Evolutionary conservation across 2,888 invertebrate species (phyloP).

Genomic region (Amphipyra tragopoginis): DNA sequence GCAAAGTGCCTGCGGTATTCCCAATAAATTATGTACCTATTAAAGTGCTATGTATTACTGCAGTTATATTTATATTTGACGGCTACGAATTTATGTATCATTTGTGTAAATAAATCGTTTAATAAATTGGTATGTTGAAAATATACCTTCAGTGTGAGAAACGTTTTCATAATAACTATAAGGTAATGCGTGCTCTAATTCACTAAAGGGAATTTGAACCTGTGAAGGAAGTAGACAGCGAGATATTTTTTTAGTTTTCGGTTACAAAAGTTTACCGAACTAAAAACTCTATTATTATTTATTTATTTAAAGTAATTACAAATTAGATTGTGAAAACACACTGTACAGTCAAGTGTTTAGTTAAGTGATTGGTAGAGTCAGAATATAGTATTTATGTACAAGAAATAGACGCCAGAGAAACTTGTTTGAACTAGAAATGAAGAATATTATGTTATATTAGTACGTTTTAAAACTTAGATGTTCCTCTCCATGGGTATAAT

Average conservation of each 20-base stretch:
- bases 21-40: slow-evolving; percentile 43
- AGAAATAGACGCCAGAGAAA: slow-evolving; percentile 15
- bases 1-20: slow-evolving; percentile 15
- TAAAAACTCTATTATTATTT: slow-evolving; percentile 2
- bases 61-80: not conserved
- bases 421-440: slow-evolving; percentile 10
- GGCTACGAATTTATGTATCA: slow-evolving; percentile 36
- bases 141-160: slow-evolving; percentile 2
- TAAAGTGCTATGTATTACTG: slow-evolving; percentile 17
- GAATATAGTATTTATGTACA: slow-evolving; percentile 39
- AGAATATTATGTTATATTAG: slow-evolving; percentile 14
- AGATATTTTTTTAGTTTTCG: slow-evolving; percentile 9
- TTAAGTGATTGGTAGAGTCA: slow-evolving; percentile 32
- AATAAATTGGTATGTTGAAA: slow-evolving; percentile 16
- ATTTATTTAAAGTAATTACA: slow-evolving; percentile 14
- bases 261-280: slow-evolving; percentile 9
- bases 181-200: not conserved
- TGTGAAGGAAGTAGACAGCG: no score
- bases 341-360: slow-evolving; percentile 18
- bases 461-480: slow-evolving; percentile 13
- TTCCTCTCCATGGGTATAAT: slow-evolving; percentile 14
- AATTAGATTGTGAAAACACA: slow-evolving; percentile 21
- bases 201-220: not conserved
- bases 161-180: slow-evolving; percentile 1
- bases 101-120: slow-evolving; percentile 30